Percentiles rank a stretch among this genome's conserved stretches.
These are phyloP conservation scores for Triplophysa yarkandensis DNA, from an alignment of 2,797 vertebrate genomes.

Conservation along the genomic window DNA sequence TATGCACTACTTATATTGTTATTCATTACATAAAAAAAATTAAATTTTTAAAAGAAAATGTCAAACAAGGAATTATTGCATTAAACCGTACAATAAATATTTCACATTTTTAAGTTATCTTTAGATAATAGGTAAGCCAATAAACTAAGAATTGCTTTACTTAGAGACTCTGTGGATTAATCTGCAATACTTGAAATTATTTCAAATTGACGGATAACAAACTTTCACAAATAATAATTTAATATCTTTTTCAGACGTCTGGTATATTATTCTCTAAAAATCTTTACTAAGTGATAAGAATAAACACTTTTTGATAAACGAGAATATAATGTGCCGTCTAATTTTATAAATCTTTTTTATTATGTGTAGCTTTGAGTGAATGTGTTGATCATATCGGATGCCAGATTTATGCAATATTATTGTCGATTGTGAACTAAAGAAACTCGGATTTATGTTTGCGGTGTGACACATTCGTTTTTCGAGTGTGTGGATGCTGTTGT, in stretches of 20 bases:
- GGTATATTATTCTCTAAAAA: neutral
- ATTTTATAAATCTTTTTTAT: neutral
- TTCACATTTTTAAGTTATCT: too few relatives aligned
- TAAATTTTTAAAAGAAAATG: too few relatives aligned
- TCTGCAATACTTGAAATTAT: neutral
- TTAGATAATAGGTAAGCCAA: too few relatives aligned
- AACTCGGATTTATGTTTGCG: neutral
- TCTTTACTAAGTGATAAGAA: neutral
- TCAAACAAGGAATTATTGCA: too few relatives aligned
- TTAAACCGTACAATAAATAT: too few relatives aligned
- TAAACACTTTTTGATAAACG: neutral
- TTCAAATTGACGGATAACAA: neutral
- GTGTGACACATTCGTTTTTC: conserved; percentile 20
- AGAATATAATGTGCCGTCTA: neutral
- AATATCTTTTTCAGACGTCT: neutral
- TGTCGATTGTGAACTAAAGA: conserved; percentile 19
- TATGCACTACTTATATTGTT: too few relatives aligned
- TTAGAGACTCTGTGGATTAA: neutral
- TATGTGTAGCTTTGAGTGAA: neutral
- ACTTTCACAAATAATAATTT: neutral
- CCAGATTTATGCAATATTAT: conserved; percentile 21
- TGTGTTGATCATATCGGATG: neutral
- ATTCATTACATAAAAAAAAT: too few relatives aligned
- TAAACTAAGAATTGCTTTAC: too few relatives aligned
- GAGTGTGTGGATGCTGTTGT: neutral